A percentile compares a stretch with the other conserved stretches of the same genome.
Evolutionary conservation across 2,113 vertebrate genomes (phyloP).

Genomic region (Cephalopterus ornatus): DNA sequence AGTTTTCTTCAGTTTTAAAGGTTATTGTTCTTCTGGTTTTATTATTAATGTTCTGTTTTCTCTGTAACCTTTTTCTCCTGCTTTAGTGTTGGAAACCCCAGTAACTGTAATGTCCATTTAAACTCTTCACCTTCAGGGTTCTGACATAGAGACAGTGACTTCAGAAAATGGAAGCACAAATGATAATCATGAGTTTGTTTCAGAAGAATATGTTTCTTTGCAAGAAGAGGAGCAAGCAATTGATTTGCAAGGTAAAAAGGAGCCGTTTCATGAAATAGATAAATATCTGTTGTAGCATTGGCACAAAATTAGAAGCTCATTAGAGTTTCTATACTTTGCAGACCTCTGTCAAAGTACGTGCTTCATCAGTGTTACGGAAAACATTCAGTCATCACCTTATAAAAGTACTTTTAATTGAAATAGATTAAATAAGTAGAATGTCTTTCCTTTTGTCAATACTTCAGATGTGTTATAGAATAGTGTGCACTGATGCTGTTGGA

Average conservation of each 20-base stretch:
- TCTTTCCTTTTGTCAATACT: background rate
- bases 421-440: background rate
- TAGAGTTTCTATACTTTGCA: background rate
- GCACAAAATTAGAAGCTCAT: background rate
- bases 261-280: background rate
- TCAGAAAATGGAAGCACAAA: constrained; percentile 71
- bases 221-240: constrained; percentile 61
- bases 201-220: constrained; percentile 52
- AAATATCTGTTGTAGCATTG: background rate
- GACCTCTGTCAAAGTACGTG: background rate
- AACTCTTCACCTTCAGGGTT: constrained; percentile 78
- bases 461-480: background rate
- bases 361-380: background rate
- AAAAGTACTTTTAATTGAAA: background rate
- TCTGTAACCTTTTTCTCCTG: background rate
- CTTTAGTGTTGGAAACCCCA: background rate
- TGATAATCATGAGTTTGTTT: constrained; percentile 44
- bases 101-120: background rate
- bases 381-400: background rate
- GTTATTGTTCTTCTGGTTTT: background rate
- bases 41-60: background rate
- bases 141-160: constrained; percentile 85
- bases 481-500: background rate
- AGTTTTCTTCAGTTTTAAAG: background rate
- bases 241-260: constrained; percentile 56